Base-by-base conservation (phyloP, 2,113 vertebrate genomes). In the Pseudolaguvia tuberculata region DNA sequence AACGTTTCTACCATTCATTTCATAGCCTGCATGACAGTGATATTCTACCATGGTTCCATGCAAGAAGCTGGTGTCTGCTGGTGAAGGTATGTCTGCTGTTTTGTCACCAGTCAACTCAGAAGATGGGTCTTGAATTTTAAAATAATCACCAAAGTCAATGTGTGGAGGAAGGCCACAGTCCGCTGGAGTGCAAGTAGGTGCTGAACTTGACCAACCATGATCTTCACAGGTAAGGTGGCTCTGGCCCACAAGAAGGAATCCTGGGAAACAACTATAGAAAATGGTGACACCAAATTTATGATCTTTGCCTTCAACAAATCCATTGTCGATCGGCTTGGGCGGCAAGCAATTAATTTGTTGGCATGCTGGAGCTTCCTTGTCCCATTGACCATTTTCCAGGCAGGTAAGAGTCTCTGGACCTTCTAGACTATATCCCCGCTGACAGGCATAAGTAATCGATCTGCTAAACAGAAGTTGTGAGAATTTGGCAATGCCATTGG, bases 261-360 rank as follows among this genome's bases (percentile, higher is more conserved):
- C 95, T 27, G 97, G 96, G 25, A 98, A 92, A 70, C 97, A 99
- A 83, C 97, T 99, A 74, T 98, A 99, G 86, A 98, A 98, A n/a
- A 99, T 94, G 80, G 97, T 94, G 52, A 95, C 93, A 0, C 97
- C 96, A 0, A 92, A 97, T 80, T 93, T 94, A 47, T 96, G 93
- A 85, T 98, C 96, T n/a, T 91, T 92, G 25, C 97, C 97, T 85
- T 99, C 97, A 10, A 99, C 96, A 51, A 99, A 98, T 1, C 97
- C 97, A 25, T 94, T 96, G 58, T 95, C 93, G 8, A 99, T 93
- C 25, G 95, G 92, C 25, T 92, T 91, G 35, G 97, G 96, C 20
- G 92, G 89, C 0, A 86, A 85, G 84, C 97, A 99, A 66, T 89
- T 91, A 81, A 99, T 94, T 69, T 92, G 92, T 78, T 81, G 87